A percentile compares a stretch with the other conserved stretches of the same genome.
These are phyloP conservation scores for Endomychus coccineus DNA, from an alignment of 2,888 invertebrate species.

Conservation along the genomic window DNA sequence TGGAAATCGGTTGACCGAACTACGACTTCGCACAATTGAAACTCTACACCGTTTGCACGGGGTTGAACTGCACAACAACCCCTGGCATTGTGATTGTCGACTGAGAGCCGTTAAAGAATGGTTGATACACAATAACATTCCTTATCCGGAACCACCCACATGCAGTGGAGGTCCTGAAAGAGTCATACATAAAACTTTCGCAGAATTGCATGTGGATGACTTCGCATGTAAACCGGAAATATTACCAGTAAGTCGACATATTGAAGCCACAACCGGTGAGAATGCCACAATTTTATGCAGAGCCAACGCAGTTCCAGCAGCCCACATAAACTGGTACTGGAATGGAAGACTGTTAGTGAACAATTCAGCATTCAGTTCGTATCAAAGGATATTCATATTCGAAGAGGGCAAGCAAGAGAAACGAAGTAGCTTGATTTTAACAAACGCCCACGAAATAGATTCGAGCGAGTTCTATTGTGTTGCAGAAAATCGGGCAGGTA, in stretches of 20 bases:
- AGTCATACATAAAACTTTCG: slow-evolving; percentile 64
- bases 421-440: slow-evolving; percentile 66
- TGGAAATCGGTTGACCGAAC: slow-evolving; percentile 68
- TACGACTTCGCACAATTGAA: slow-evolving; percentile 66
- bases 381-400: slow-evolving; percentile 66
- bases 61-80: slow-evolving; percentile 79
- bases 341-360: slow-evolving; percentile 71
- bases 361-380: slow-evolving; percentile 69
- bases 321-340: slow-evolving; percentile 81
- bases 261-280: slow-evolving; percentile 72
- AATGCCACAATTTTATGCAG: slow-evolving; percentile 80
- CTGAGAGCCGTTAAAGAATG: slow-evolving; percentile 73
- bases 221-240: slow-evolving; percentile 82
- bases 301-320: slow-evolving; percentile 73
- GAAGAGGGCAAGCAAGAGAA: slow-evolving; percentile 73
- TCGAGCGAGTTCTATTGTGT: slow-evolving; percentile 82
- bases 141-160: slow-evolving; percentile 68
- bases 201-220: slow-evolving; percentile 70
- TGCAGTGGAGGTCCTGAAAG: slow-evolving; percentile 67
- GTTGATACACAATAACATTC: slow-evolving; percentile 69
- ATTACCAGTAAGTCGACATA: slow-evolving; percentile 64
- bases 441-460: slow-evolving; percentile 76
- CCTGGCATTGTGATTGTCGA: slow-evolving; percentile 84
- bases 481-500: slow-evolving; percentile 83
- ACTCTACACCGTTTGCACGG: slow-evolving; percentile 66